Percentiles rank a stretch among this genome's conserved stretches.
Evolutionary conservation across 2,113 vertebrate species (phyloP).

Genomic region (Rhagologus leucostigma): DNA sequence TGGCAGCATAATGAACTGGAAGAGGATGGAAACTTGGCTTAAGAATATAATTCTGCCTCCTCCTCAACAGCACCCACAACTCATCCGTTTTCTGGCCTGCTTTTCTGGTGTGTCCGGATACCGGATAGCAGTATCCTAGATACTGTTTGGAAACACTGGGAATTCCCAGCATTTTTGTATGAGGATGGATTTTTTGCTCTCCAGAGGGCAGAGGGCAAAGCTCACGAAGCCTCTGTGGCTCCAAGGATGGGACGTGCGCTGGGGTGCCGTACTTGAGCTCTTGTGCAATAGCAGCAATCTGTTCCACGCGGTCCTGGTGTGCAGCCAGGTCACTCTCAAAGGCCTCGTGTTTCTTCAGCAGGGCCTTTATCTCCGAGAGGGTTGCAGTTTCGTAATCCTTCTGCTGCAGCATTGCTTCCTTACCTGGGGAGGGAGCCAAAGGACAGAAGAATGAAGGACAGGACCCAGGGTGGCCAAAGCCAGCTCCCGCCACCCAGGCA

Average conservation of each 20-base stretch:
- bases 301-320: slow-evolving; percentile 97
- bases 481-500: rapidly evolving
- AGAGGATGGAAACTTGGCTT: neutral
- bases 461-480: neutral
- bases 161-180: slow-evolving; percentile 27
- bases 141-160: slow-evolving; percentile 34
- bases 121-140: slow-evolving; percentile 33
- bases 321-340: slow-evolving; percentile 98
- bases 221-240: neutral
- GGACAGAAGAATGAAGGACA: slow-evolving; percentile 14
- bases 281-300: slow-evolving; percentile 97
- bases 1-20: neutral
- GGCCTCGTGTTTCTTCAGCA: slow-evolving; percentile 98
- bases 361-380: slow-evolving; percentile 94
- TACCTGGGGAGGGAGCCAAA: slow-evolving; percentile 78
- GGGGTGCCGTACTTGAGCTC: slow-evolving; percentile 87
- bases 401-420: slow-evolving; percentile 91
- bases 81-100: neutral
- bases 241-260: neutral
- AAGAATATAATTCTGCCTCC: neutral
- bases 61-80: neutral
- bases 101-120: neutral
- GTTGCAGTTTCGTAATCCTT: slow-evolving; percentile 91
- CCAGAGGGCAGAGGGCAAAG: neutral
- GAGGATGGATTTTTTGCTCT: neutral